These are phyloP conservation scores for Hassar affinis DNA, from an alignment of 2,113 vertebrate species.

Conservation along the genomic window DNA sequence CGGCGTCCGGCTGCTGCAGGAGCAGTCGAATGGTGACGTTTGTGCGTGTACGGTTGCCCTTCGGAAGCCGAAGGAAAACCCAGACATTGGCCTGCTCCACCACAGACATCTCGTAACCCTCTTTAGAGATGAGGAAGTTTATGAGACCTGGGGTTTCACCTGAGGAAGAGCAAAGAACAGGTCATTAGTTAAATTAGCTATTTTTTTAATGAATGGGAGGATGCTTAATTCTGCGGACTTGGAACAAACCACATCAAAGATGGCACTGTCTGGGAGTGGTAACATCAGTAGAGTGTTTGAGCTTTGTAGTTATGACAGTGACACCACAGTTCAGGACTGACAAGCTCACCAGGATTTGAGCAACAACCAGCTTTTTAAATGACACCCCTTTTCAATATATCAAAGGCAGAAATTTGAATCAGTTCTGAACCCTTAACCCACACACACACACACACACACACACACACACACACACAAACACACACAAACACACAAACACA, in stretches of 20 bases:
- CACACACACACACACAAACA: conserved; percentile 7
- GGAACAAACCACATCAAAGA: conserved; percentile 44
- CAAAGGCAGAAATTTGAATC: conserved; percentile 41
- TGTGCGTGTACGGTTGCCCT: conserved; percentile 86
- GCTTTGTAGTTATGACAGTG: conserved; percentile 32
- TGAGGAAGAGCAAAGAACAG: conserved; percentile 61
- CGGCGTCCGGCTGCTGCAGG: conserved; percentile 75
- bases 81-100: conserved; percentile 93
- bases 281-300: conserved; percentile 37
- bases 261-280: conserved; percentile 37
- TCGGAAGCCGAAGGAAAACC: conserved; percentile 91
- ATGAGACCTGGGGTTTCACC: conserved; percentile 77
- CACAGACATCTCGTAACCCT: conserved; percentile 83
- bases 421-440: background rate
- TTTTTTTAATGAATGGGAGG: conserved; percentile 17
- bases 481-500: conserved; percentile 13
- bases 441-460: conserved; percentile 16
- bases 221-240: conserved; percentile 14
- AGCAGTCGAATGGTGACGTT: conserved; percentile 86
- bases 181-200: conserved; percentile 31
- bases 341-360: conserved; percentile 31
- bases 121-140: conserved; percentile 90
- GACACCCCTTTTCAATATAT: conserved; percentile 26
- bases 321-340: conserved; percentile 24
- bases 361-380: conserved; percentile 21